Percentiles rank a stretch among this genome's conserved stretches.
Evolutionary conservation across 2,113 vertebrate genomes (phyloP).

Genomic region (Pollimyrus isidori): DNA sequence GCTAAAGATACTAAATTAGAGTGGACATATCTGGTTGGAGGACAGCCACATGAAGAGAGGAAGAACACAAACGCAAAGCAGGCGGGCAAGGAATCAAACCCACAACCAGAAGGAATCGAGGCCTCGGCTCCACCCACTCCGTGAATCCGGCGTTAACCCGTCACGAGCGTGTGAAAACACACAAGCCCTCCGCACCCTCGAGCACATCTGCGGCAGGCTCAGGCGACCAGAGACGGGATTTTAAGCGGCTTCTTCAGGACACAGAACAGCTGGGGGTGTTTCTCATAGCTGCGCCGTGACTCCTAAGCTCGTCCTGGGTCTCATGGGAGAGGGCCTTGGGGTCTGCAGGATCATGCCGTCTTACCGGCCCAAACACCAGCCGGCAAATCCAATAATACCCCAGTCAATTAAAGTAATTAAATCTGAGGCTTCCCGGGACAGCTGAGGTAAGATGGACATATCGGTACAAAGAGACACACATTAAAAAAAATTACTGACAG

Average conservation of each 20-base stretch:
- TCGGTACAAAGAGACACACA: background rate
- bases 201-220: background rate
- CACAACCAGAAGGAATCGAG: background rate
- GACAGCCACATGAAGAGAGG: background rate
- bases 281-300: background rate
- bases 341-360: background rate
- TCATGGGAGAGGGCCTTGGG: background rate
- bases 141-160: background rate
- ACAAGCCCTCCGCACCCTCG: background rate
- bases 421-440: background rate
- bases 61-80: background rate
- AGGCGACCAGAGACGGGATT: background rate
- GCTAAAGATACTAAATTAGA: background rate
- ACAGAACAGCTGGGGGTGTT: background rate
- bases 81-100: background rate
- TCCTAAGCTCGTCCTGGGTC: background rate
- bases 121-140: background rate
- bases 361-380: background rate
- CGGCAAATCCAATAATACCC: background rate
- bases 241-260: background rate
- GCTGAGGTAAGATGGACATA: background rate
- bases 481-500: background rate
- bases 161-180: background rate
- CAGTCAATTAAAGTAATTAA: background rate
- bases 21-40: background rate